These are phyloP conservation scores for Dendrolimus kikuchii DNA, from an alignment of 1,140 invertebrate species.

Conservation along the genomic window DNA sequence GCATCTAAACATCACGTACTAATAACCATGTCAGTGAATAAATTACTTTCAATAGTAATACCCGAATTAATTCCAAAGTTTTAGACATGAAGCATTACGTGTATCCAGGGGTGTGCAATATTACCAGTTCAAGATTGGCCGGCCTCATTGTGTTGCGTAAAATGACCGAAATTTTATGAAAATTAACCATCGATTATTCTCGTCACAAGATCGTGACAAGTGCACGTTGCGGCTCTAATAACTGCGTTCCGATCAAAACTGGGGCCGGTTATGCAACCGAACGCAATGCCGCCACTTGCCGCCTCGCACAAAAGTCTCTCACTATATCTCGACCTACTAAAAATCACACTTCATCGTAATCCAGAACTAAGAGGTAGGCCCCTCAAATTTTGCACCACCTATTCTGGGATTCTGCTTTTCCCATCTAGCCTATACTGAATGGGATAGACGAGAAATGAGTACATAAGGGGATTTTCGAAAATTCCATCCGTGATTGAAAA, in stretches of 20 bases:
- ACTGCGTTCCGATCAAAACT: slow-evolving; percentile 34
- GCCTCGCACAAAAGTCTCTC: no score
- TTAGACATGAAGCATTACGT: slow-evolving; percentile 16
- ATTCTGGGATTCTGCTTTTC: no score
- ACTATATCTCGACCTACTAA: no score
- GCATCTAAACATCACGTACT: slow-evolving; percentile 31
- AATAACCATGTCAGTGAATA: slow-evolving; percentile 35
- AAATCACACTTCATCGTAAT: no score
- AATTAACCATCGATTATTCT: slow-evolving; percentile 37
- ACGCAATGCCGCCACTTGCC: slow-evolving; percentile 20
- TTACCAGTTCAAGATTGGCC: slow-evolving; percentile 11
- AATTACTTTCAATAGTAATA: slow-evolving; percentile 15
- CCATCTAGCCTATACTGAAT: no score
- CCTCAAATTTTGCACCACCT: no score
- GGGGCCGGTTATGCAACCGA: slow-evolving; percentile 37
- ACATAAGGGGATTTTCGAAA: no score
- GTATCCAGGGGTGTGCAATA: slow-evolving; percentile 10
- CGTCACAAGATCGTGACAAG: slow-evolving; percentile 30
- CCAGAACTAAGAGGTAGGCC: no score
- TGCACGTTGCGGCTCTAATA: slow-evolving; percentile 40
- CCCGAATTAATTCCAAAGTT: slow-evolving; percentile 23
- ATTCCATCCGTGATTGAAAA: no score
- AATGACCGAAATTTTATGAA: slow-evolving; percentile 41
- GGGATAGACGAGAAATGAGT: no score
- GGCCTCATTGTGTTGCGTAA: slow-evolving; percentile 34